Evolutionary conservation across 2,113 vertebrate species (phyloP), one percentile per base, ranked within the genome.

Genomic region (Campylomormyrus numenius): DNA sequence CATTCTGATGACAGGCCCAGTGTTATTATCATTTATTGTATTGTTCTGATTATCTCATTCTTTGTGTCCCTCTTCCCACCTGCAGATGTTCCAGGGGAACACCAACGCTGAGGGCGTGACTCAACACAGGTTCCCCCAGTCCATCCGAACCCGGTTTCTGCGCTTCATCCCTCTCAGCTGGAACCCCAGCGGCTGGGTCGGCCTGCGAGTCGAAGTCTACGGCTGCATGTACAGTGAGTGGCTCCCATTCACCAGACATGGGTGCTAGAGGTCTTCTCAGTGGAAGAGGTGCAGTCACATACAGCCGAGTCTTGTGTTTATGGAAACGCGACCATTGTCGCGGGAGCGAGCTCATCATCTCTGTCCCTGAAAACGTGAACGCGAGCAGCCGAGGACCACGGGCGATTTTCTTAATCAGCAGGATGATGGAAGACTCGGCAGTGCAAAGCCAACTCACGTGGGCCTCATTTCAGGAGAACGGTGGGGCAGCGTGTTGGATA

Each of bases 161-260:
- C 97, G 97, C n/a, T 97, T 98, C 3, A 19, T 98, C 90, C 98
- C 98, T 15, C 92, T 97, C 24, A 95, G 95, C 86, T 98, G 98
- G 98, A 99, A 96, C 80, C 93, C 91, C 0, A 95, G 91, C 24
- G 97, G 97, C 13, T 94, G 93, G 91, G 96, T 98, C 50, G 97
- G 98, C 86, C 95, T 99, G 93, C 94, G 98, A 86, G 96, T 97
- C 24, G 98, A 98, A 90, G 96, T 97, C 89, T 98, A 97, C 0
- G 98, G 98, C 90, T 99, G 98, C 91, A 93, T 96, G 50, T 99
- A 98, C 88, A 98, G 98, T 99, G 95, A 98, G 98, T 98, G 91
- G 15, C 66, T 9, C 77, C 35, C 5, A 7, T 39, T 74, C 39
- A 0, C 21, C 19, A 49, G 42, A 50, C 42, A n/a, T 52, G 17